Conservation (phyloP, 2,113 vertebrate genomes). For the Cyphomyrus discorhynchus region DNA sequence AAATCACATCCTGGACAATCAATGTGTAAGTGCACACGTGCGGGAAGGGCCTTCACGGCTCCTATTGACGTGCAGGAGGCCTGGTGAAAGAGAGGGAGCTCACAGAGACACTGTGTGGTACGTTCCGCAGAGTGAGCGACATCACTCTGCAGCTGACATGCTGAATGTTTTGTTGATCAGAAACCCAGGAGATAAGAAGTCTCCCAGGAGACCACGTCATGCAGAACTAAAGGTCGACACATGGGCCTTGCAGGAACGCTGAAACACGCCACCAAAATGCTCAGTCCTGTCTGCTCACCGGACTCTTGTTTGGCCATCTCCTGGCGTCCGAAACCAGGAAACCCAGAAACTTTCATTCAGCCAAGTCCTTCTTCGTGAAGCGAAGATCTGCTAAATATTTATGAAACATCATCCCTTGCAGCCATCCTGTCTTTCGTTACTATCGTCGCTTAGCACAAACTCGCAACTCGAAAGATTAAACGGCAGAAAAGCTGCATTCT, state of each 20-base stretch:
- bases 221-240: neutral
- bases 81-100: neutral
- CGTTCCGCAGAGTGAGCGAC: neutral
- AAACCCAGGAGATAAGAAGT: neutral
- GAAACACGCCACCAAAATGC: neutral
- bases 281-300: neutral
- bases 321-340: neutral
- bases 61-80: neutral
- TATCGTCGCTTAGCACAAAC: slow-evolving; percentile 19
- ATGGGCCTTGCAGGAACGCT: neutral
- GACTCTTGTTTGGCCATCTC: neutral
- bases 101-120: neutral
- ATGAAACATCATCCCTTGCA: slow-evolving; percentile 17
- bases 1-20: neutral
- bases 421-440: slow-evolving; percentile 1
- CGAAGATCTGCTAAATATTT: slow-evolving; percentile 20
- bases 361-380: slow-evolving; percentile 8
- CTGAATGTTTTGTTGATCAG: neutral
- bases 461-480: slow-evolving; percentile 21
- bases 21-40: neutral
- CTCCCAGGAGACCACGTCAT: neutral
- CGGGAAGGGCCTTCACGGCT: neutral
- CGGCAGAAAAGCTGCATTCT: slow-evolving; percentile 2
- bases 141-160: neutral
- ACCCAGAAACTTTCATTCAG: neutral